Evolutionary conservation across 2,888 invertebrate genomes (phyloP).

Genomic region (Limenitis camilla): DNA sequence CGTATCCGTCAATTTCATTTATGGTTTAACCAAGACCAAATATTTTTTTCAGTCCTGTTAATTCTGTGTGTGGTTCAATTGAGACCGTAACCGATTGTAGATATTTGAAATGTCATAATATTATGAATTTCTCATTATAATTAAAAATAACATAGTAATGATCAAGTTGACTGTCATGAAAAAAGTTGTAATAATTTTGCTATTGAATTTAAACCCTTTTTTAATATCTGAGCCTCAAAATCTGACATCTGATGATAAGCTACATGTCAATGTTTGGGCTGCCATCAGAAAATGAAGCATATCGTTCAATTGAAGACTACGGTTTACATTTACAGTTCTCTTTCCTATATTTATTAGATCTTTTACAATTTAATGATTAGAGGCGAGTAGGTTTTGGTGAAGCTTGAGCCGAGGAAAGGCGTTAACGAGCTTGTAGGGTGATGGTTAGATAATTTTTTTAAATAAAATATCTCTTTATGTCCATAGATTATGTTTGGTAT

Average conservation of each 20-base stretch:
- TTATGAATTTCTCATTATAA: too few species aligned
- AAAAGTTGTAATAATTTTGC: neutral
- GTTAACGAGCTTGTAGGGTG: conserved; percentile 67
- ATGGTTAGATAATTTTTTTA: conserved; percentile 33
- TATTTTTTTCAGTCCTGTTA: too few species aligned
- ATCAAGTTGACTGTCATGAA: too few species aligned
- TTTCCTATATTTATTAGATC: conserved; percentile 71
- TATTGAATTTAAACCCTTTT: neutral
- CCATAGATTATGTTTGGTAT: too few species aligned
- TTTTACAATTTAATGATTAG: conserved; percentile 62
- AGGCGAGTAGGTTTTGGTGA: conserved; percentile 41
- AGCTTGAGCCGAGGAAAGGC: conserved; percentile 46
- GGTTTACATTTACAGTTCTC: conserved; percentile 66
- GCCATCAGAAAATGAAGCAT: conserved; percentile 72
- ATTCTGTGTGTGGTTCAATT: too few species aligned
- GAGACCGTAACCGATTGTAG: too few species aligned
- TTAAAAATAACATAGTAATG: too few species aligned
- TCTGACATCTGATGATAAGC: conserved; percentile 13
- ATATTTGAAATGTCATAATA: too few species aligned
- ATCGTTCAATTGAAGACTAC: conserved; percentile 73
- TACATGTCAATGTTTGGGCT: conserved; percentile 48
- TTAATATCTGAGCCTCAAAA: neutral
- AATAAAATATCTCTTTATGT: too few species aligned
- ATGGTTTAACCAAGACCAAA: too few species aligned
- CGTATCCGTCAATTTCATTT: too few species aligned